phyloP scores from a whole-genome alignment of 2,113 vertebrate genomes.

The Poeciliopsis retropinna region DNA sequence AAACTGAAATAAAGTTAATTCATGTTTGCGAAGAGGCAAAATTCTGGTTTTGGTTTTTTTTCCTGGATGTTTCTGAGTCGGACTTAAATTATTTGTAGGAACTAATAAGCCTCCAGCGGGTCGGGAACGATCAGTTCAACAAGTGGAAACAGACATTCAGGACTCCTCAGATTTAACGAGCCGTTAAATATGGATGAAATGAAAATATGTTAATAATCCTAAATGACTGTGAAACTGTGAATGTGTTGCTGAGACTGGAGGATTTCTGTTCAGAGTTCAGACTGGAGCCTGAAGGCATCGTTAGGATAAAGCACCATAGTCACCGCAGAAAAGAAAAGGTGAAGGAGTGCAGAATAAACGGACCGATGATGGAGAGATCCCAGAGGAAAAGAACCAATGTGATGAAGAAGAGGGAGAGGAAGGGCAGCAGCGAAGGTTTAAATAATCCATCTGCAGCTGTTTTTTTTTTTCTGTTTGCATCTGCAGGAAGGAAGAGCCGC shows the following conservation, averaged over 20 bases:
- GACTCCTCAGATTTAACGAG: neutral
- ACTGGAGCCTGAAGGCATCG: conserved; percentile 19
- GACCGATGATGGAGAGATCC: neutral
- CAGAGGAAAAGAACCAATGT: conserved; percentile 4
- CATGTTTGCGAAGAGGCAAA: too few relatives aligned
- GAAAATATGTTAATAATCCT: neutral
- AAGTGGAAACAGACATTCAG: neutral
- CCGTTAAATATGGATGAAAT: too few relatives aligned
- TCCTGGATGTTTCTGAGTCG: neutral
- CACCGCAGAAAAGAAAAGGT: neutral
- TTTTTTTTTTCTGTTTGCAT: neutral
- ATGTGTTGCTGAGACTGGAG: neutral
- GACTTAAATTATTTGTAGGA: neutral
- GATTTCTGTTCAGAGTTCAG: neutral
- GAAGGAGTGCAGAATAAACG: neutral
- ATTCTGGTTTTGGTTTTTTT: neutral
- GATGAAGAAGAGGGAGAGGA: neutral
- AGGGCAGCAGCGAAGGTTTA: conserved; percentile 21
- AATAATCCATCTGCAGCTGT: conserved; percentile 6
- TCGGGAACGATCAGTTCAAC: neutral
- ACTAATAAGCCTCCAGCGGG: neutral
- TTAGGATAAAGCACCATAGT: conserved; percentile 27
- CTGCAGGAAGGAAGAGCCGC: conserved; percentile 1
- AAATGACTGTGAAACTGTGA: neutral
- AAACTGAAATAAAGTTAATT: too few relatives aligned